Evolutionary conservation across 1,140 invertebrate genomes (phyloP), one percentile per base, ranked within the genome.

Genomic region (Zophobas atratus): DNA sequence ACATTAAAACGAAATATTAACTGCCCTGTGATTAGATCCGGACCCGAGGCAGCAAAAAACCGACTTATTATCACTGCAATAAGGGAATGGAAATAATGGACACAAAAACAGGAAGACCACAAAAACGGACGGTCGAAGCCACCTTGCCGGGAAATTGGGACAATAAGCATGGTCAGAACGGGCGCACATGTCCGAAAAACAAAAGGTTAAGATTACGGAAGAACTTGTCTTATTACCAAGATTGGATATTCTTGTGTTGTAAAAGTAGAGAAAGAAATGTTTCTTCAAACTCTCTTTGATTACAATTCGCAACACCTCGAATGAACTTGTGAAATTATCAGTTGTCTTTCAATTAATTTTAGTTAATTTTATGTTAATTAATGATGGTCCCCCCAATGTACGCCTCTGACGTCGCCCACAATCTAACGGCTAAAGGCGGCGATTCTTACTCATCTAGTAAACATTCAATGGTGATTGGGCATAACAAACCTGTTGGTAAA

Each of bases 401-500:
- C 20, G 20, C 20, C 20, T 20, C 20, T 20, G 20, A 20, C 20
- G 20, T 20, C 49, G 49, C 49, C 49, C n/a, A 51, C 49, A 51
- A 20, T 20, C 49, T 51, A 51, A 51, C 49, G 49, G 49, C 3
- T 5, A 51, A 20, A 2, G 2, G n/a, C 49, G 43, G 2, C 20
- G 55, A 57, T 8, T 57, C 4, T 57, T 57, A 57, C 32, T 57
- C 55, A 57, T 57, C 33, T 4, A 34, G 32, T 4, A 57, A 57
- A 36, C 35, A 57, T 57, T 57, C 33, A 2, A 57, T 1, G 33
- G 32, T 34, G 55, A 57, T 35, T 3, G 33, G 8, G 3, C 20
- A 48, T 34, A 48, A 70, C 43, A 71, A 70, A 71, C 67, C 67
- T 71, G 67, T 71, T 48, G 43, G 67, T 71, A 46, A 73, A 53